Percentiles rank a stretch among this genome's conserved stretches.
Conservation (phyloP, 2,113 vertebrate genomes). For the Dryoscopus gambensis region DNA sequence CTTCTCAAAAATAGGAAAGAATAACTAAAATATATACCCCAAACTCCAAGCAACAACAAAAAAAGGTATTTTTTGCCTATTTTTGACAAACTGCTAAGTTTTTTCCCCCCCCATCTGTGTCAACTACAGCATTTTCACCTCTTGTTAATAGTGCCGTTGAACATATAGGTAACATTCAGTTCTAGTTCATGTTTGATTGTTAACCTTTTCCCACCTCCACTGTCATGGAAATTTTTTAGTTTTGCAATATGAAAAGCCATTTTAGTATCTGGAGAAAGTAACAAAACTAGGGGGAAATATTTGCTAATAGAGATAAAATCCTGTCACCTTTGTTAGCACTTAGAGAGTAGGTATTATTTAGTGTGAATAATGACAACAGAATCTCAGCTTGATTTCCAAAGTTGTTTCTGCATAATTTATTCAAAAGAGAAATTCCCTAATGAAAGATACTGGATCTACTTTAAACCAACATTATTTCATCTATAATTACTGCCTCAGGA, state of each 20-base stretch:
- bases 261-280: background rate
- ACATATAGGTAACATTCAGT: background rate
- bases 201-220: background rate
- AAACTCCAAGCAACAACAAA: background rate
- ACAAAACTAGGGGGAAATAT: background rate
- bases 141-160: background rate
- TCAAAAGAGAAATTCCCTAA: constrained; percentile 44
- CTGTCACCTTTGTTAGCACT: background rate
- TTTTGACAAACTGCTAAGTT: background rate
- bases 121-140: constrained; percentile 3
- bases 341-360: constrained; percentile 3
- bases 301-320: background rate
- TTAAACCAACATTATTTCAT: constrained; percentile 45
- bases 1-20: background rate
- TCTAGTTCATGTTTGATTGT: background rate
- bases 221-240: background rate
- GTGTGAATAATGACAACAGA: constrained; percentile 15
- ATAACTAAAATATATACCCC: background rate
- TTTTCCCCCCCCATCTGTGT: background rate
- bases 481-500: constrained; percentile 44
- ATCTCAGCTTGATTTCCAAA: constrained; percentile 40
- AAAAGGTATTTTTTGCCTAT: background rate
- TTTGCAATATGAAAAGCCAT: background rate
- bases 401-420: constrained; percentile 40
- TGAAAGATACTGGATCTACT: constrained; percentile 30